These are phyloP conservation scores for Spheniscus mendiculus DNA, from an alignment of 2,113 vertebrate species.

Conservation along the genomic window DNA sequence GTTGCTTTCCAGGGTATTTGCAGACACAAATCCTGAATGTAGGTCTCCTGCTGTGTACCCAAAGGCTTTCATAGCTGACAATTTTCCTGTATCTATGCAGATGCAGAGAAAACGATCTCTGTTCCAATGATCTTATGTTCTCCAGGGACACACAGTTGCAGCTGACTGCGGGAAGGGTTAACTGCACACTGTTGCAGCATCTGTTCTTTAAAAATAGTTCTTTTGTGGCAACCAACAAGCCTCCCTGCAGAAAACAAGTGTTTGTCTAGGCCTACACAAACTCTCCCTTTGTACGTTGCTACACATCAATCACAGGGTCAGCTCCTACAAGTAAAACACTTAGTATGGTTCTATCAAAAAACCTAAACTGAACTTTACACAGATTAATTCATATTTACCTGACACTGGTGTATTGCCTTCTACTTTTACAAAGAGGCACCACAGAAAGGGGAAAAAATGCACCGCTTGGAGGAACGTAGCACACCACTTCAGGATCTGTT, in stretches of 20 bases:
- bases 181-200: neutral
- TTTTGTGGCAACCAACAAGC: neutral
- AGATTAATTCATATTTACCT: neutral
- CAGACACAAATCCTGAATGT: neutral
- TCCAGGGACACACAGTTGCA: neutral
- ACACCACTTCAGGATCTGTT: neutral
- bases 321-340: neutral
- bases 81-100: neutral
- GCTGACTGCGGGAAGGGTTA: neutral
- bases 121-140: neutral
- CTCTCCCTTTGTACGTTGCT: neutral
- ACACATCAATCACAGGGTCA: neutral
- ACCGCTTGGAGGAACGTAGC: fast-evolving
- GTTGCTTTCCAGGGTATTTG: neutral
- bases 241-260: slow-evolving; percentile 2
- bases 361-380: neutral
- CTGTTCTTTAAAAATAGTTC: neutral
- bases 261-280: neutral
- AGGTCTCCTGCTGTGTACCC: neutral
- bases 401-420: neutral
- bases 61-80: neutral
- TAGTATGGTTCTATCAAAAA: neutral
- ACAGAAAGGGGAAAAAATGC: neutral
- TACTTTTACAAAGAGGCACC: neutral
- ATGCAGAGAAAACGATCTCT: neutral